Evolutionary conservation across 2,797 vertebrate species (phyloP).

Genomic region (Urocyon cinereoargenteus): DNA sequence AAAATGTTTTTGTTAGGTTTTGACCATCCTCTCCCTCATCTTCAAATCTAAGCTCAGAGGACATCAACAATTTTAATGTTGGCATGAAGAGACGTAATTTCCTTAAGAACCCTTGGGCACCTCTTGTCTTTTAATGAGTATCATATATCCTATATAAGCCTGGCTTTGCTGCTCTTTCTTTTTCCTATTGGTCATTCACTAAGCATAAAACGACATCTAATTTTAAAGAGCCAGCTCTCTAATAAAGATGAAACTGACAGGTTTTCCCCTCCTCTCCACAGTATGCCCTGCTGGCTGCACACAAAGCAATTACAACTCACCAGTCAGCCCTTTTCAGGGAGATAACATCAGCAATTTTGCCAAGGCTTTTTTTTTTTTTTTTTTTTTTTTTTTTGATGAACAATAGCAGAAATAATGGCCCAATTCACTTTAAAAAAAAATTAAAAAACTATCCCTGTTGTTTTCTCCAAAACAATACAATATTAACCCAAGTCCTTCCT

Average conservation of each 20-base stretch:
- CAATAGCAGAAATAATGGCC: slow-evolving; percentile 72
- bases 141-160: not conserved
- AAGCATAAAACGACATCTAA: slow-evolving; percentile 8
- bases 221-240: slow-evolving; percentile 54
- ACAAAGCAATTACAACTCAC: slow-evolving; percentile 70
- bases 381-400: slow-evolving; percentile 63
- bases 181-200: not conserved
- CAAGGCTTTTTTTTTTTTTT: slow-evolving; percentile 53
- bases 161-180: not conserved
- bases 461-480: slow-evolving; percentile 32
- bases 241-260: slow-evolving; percentile 49
- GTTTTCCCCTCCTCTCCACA: not conserved
- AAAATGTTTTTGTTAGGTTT: not conserved
- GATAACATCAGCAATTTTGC: slow-evolving; percentile 79
- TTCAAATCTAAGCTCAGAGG: slow-evolving; percentile 12
- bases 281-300: not conserved
- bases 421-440: slow-evolving; percentile 51
- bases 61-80: slow-evolving; percentile 22
- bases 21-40: not conserved
- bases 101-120: not conserved
- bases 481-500: slow-evolving; percentile 46
- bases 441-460: not conserved
- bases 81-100: not conserved
- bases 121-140: not conserved
- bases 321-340: slow-evolving; percentile 59